Evolutionary conservation across 2,113 vertebrate species (phyloP).

Genomic region (Clarias gariepinus): DNA sequence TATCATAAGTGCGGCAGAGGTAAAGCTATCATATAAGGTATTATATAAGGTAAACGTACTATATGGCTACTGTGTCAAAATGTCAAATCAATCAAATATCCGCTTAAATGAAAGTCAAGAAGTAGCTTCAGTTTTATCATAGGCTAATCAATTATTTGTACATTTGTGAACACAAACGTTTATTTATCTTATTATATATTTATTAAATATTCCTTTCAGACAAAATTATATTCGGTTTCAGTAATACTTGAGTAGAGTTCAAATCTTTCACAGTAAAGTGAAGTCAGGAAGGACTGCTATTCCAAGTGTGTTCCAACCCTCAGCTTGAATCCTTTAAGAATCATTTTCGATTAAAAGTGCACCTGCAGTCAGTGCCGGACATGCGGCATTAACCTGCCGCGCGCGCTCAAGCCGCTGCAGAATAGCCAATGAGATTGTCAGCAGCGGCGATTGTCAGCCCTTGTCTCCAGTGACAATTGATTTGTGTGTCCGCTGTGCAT

Average conservation of each 20-base stretch:
- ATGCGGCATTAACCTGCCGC: neutral
- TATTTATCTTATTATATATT: neutral
- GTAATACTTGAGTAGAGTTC: neutral
- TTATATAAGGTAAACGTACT: too few relatives aligned
- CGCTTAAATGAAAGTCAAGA: too few relatives aligned
- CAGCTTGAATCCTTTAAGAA: neutral
- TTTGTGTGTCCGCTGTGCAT: slow-evolving; percentile 55
- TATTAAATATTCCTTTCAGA: neutral
- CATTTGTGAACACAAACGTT: too few relatives aligned
- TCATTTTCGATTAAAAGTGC: neutral
- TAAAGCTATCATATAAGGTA: too few relatives aligned
- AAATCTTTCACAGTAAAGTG: neutral
- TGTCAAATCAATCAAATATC: too few relatives aligned
- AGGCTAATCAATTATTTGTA: too few relatives aligned
- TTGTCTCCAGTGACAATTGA: slow-evolving; percentile 58
- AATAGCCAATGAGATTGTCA: slow-evolving; percentile 37
- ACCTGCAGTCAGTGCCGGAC: neutral
- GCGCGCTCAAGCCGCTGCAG: neutral
- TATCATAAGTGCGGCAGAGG: too few relatives aligned
- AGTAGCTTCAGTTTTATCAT: too few relatives aligned
- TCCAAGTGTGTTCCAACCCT: neutral
- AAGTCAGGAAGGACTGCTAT: neutral
- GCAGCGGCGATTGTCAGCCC: slow-evolving; percentile 25
- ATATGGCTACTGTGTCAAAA: too few relatives aligned
- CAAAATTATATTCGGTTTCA: neutral